Evolutionary conservation across 92 coral and sea anemone genomes (phyloP), one percentile per base, ranked within the genome.

Genomic region (Hydrozoanthus gracilis): DNA sequence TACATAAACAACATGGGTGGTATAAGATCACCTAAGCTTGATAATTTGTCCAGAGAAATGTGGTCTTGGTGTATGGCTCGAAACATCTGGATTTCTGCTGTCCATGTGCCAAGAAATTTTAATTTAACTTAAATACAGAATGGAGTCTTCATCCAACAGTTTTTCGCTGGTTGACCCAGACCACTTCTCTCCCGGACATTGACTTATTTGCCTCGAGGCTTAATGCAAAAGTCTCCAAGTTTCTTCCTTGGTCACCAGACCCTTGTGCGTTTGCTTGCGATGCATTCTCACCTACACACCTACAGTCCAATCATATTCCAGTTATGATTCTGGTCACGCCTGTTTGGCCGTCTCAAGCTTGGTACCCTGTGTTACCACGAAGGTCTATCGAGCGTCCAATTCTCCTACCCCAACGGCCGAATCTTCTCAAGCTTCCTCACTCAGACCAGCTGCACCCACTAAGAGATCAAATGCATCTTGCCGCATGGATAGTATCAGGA

Each of bases 221-320:
- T 14, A 86, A 89, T 83, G 82, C 92, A 7, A 92, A 92, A 49
- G 16, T 64, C 7, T 20, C n/a, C 5, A 47, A 49, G 65, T 91
- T 88, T 91, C 86, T 88, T n/a, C 86, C 89, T 1, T 92, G 93
- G 93, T 88, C 64, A 44, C 93, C 88, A 73, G 91, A 83, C 44
- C 88, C 91, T 4, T 86, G 89, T 15, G 91, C 91, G 3, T 12
- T 44, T 39, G 95, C 93, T 74, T 16, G 76, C 4, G 76, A 90
- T 78, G 91, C 86, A 15, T 92, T 90, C 78, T 68, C 73, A 44
- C 51, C 39, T 27, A 27, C 39, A 27, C 67, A 89, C 61, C 51
- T 70, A 67, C 86, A 89, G 68, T 54, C 71, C 3, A 64, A 58
- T 18, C 35, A 67, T n/a, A 87, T 87, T 64, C 52, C 48, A 17